Base-by-base conservation (phyloP, 1,140 invertebrate genomes). In the Trypoxylus dichotomus region DNA sequence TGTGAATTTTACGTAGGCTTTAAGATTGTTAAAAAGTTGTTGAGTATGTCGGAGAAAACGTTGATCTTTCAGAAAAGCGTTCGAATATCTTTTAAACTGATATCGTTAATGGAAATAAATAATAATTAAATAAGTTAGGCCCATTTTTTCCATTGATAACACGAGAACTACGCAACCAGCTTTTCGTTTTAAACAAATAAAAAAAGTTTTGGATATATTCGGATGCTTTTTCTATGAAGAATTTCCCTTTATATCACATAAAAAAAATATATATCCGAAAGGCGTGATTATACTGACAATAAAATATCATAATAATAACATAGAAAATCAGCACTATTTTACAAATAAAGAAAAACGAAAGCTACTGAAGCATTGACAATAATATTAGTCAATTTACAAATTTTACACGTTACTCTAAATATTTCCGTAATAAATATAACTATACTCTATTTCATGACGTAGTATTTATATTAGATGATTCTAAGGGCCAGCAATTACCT, bases 391-490 rank as follows among this genome's bases (percentile, higher is more conserved):
- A 63, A 63, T 63, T 63, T 63, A 63, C 10, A 25, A 27, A 11
- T 19, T 63, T 25, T 24, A 27, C 21, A 24, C 13, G 60, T 63
- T 21, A 63, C 60, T 63, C 13, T 47, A 15, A 24, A 24, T 25
- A 11, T 63, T 19, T 25, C 25, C 19, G 24, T 21, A 63, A 63
- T 19, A 63, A 63, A 63, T 13, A 47, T 19, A 3, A 63, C 5
- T 37, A 27, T 24, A n/a, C n/a, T n/a, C n/a, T n/a, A n/a, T n/a
- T n/a, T n/a, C n/a, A n/a, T n/a, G n/a, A n/a, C n/a, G n/a, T n/a
- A 24, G 19, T 63, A 63, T 63, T 63, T 63, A 19, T 63, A 63
- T 63, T 63, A 63, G 60, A 11, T 19, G 13, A 63, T 63, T 63
- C 10, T 21, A 27, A 63, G 60, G 60, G 60, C 60, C 60, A 63